These are phyloP conservation scores for Rhogogaster chlorosoma DNA, from an alignment of 2,888 invertebrate species.

Conservation along the genomic window DNA sequence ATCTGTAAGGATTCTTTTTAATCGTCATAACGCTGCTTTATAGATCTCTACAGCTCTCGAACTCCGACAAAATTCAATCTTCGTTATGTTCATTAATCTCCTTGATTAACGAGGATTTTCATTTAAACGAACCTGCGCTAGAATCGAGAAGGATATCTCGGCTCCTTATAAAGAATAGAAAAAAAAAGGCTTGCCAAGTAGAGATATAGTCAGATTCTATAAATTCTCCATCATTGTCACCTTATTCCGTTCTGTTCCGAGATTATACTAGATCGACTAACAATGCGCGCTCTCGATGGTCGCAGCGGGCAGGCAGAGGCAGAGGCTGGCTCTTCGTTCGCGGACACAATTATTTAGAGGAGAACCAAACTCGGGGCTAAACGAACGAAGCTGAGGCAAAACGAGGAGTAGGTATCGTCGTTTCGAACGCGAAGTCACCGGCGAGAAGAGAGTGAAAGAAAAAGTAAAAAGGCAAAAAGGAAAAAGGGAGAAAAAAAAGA, in stretches of 20 bases:
- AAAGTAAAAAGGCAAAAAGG: constrained; percentile 54
- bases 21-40: constrained; percentile 13
- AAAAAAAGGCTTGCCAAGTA: not conserved
- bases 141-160: not conserved
- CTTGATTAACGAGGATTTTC: constrained; percentile 8
- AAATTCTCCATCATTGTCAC: constrained; percentile 10
- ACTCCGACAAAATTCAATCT: constrained; percentile 9
- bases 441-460: constrained; percentile 55
- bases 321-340: not conserved
- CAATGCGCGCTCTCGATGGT: not conserved
- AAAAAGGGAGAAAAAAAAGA: constrained; percentile 53
- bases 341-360: constrained; percentile 71
- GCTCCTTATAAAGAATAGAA: not conserved
- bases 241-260: not conserved
- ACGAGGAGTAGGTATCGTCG: constrained; percentile 8
- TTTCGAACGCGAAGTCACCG: constrained; percentile 47
- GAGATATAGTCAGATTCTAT: not conserved
- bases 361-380: constrained; percentile 68
- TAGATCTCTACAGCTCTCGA: not conserved
- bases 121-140: not conserved
- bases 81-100: constrained; percentile 16
- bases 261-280: not conserved
- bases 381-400: constrained; percentile 57
- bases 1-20: not conserved
- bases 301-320: not conserved